Percentiles rank a stretch among this genome's conserved stretches.
These are phyloP conservation scores for Semnornis frantzii DNA, from an alignment of 2,113 vertebrate genomes.

Conservation along the genomic window DNA sequence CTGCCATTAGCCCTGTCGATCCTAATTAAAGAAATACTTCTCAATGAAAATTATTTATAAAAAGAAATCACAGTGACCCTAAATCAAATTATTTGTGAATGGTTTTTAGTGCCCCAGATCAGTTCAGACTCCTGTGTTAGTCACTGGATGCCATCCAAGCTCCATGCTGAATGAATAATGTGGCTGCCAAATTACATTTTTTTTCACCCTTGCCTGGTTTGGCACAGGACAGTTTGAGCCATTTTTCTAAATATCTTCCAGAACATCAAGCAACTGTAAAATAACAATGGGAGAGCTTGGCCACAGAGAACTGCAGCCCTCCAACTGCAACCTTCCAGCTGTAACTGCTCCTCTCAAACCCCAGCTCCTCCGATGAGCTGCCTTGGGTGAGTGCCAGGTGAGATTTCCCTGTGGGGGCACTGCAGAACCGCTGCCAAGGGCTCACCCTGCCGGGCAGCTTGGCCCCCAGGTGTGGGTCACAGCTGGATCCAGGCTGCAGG, in stretches of 20 bases:
- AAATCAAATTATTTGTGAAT: constrained; percentile 71
- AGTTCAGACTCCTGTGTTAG: constrained; percentile 50
- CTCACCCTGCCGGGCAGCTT: not conserved
- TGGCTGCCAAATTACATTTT: constrained; percentile 45
- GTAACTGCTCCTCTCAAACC: constrained; percentile 16
- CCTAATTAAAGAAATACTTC: constrained; percentile 58
- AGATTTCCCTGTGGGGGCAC: rapidly evolving
- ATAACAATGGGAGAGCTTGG: constrained; percentile 62
- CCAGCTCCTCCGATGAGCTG: not conserved
- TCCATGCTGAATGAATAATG: constrained; percentile 56
- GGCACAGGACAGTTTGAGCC: constrained; percentile 47
- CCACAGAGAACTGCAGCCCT: not conserved
- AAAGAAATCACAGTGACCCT: constrained; percentile 52
- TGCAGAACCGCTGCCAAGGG: not conserved
- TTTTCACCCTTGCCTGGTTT: constrained; percentile 55
- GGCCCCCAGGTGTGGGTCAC: not conserved
- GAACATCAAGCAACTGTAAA: constrained; percentile 56
- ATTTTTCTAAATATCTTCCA: constrained; percentile 67
- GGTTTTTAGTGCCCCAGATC: constrained; percentile 51
- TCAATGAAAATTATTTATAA: constrained; percentile 68
- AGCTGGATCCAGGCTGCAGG: not conserved
- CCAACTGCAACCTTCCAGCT: constrained; percentile 28
- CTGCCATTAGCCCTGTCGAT: constrained; percentile 41
- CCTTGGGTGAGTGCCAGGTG: not conserved
- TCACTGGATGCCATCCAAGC: constrained; percentile 51